Conservation (phyloP, 2,888 invertebrate genomes). For the Acanthacorydalis orientalis region DNA sequence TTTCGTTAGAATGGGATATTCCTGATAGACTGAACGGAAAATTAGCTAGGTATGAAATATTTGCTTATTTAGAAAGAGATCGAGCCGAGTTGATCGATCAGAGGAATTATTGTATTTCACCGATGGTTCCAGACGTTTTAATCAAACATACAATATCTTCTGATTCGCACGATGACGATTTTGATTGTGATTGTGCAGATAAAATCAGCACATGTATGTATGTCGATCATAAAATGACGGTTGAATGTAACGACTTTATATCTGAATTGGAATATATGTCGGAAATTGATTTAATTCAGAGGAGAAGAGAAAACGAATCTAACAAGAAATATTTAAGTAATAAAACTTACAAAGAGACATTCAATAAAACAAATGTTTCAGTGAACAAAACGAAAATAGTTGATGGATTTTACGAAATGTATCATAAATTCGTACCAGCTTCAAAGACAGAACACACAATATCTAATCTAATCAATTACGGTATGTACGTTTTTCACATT, state of each 20-base stretch:
- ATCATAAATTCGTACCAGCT: constrained; percentile 4
- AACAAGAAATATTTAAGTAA: background rate
- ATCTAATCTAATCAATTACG: constrained; percentile 34
- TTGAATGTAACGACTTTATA: background rate
- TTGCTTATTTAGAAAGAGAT: constrained; percentile 18
- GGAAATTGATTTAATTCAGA: background rate
- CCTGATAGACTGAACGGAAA: constrained; percentile 28
- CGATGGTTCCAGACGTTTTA: constrained; percentile 11
- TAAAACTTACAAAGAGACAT: background rate
- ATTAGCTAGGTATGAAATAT: constrained; percentile 22
- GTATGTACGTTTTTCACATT: constrained; percentile 39
- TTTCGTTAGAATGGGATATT: constrained; percentile 38
- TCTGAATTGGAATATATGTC: background rate
- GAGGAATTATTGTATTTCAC: constrained; percentile 32
- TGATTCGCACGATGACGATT: no score
- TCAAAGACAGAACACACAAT: constrained; percentile 13
- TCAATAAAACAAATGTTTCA: background rate
- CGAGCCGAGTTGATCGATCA: constrained; percentile 22
- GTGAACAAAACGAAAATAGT: background rate
- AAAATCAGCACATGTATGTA: background rate
- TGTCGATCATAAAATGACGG: no score
- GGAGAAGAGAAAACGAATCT: background rate
- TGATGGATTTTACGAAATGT: background rate
- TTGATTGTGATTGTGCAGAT: background rate
- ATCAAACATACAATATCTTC: no score